Conservation (phyloP, 1,140 invertebrate genomes). For the Daktulosphaira vitifoliae region DNA sequence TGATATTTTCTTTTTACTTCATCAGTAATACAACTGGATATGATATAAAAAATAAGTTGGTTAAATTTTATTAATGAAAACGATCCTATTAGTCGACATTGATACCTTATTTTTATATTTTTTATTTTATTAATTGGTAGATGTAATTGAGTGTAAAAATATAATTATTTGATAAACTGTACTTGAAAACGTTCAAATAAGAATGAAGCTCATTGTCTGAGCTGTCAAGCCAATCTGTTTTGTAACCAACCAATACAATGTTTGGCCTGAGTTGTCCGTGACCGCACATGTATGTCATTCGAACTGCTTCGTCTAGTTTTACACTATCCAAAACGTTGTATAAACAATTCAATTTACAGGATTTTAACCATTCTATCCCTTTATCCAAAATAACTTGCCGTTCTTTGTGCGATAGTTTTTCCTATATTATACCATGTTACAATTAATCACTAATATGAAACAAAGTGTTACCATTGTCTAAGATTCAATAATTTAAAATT, state of each 20-base stretch:
- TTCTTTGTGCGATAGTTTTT: neutral
- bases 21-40: no score
- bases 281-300: conserved; percentile 66
- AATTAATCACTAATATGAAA: no score
- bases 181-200: conserved; percentile 92
- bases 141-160: no score
- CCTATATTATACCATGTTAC: neutral
- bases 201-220: conserved; percentile 62
- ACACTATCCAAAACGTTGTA: conserved; percentile 72
- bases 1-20: no score
- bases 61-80: no score
- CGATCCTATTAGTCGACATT: no score
- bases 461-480: no score
- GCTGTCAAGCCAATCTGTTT: conserved; percentile 75
- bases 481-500: no score
- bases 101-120: no score
- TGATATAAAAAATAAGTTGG: no score
- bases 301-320: conserved; percentile 61
- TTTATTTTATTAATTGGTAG: no score
- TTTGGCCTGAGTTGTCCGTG: conserved; percentile 92
- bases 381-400: neutral
- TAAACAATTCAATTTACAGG: conserved; percentile 76
- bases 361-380: conserved; percentile 39
- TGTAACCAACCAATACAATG: conserved; percentile 89
- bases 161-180: no score